Percentiles rank a stretch among this genome's conserved stretches.
Conservation (phyloP, 2,888 invertebrate species). For the Drosophila percnosoma region DNA sequence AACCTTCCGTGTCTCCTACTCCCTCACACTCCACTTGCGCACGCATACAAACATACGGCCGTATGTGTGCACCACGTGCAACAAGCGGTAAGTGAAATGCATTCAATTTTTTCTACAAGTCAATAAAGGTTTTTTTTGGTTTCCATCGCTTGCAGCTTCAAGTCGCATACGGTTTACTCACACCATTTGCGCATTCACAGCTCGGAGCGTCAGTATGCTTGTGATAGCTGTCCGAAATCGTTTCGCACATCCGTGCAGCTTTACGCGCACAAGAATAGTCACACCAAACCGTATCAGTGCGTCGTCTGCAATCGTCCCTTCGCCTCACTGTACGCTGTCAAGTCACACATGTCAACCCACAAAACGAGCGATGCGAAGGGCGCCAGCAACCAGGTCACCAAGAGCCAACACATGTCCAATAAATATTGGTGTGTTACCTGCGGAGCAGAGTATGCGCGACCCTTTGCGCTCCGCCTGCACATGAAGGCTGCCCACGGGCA, state of each 20-base stretch:
- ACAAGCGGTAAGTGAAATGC: conserved; percentile 86
- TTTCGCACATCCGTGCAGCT: conserved; percentile 93
- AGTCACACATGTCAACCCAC: conserved; percentile 89
- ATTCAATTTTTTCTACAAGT: neutral
- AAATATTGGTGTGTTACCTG: conserved; percentile 87
- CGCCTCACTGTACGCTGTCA: conserved; percentile 91
- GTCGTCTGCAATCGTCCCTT: conserved; percentile 92
- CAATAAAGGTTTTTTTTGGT: neutral
- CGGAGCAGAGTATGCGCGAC: conserved; percentile 91
- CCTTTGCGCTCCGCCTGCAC: conserved; percentile 91
- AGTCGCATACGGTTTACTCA: conserved; percentile 92
- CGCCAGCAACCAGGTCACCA: conserved; percentile 4
- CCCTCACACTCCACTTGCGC: conserved; percentile 91
- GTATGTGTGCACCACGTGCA: conserved; percentile 90
- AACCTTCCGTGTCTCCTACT: conserved; percentile 92
- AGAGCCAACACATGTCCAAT: conserved; percentile 64
- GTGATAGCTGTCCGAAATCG: conserved; percentile 91
- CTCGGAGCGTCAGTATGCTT: conserved; percentile 90
- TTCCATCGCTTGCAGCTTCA: conserved; percentile 86
- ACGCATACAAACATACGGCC: conserved; percentile 92
- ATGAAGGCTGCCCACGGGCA: conserved; percentile 88
- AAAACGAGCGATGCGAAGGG: conserved; percentile 29
- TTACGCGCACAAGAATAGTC: conserved; percentile 92
- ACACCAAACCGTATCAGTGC: conserved; percentile 92
- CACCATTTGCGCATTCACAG: conserved; percentile 92